phyloP scores from a whole-genome alignment of 2,113 vertebrate genomes.

The Motacilla alba region DNA sequence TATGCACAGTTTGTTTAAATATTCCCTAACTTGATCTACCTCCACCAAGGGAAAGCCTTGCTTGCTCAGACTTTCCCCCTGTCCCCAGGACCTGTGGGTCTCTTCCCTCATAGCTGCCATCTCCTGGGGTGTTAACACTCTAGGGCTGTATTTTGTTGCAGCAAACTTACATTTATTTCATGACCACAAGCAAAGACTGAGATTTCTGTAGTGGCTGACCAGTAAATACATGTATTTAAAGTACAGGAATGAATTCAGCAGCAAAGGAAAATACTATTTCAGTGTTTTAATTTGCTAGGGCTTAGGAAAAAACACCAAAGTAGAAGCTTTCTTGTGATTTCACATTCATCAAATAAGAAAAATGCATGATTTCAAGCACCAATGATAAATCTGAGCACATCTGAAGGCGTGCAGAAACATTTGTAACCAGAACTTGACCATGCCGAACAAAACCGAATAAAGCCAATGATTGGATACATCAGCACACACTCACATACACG shows the following conservation, averaged over 20 bases:
- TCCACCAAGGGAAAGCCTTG: background rate
- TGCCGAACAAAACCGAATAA: conserved; percentile 34
- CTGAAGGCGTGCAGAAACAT: conserved; percentile 9
- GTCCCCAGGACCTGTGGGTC: background rate
- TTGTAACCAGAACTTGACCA: conserved; percentile 37
- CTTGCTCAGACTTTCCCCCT: background rate
- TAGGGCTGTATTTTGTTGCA: background rate
- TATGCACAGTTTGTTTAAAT: background rate
- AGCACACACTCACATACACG: background rate
- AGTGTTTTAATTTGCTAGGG: background rate
- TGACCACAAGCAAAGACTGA: background rate
- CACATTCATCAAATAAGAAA: background rate
- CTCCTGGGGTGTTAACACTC: background rate
- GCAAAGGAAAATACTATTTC: background rate
- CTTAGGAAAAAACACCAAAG: background rate
- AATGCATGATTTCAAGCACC: background rate
- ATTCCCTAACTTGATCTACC: background rate
- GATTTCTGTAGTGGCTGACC: background rate
- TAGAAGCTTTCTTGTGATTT: background rate
- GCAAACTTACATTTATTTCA: background rate
- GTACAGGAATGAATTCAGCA: background rate
- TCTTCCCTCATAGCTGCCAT: background rate
- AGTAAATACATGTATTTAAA: background rate
- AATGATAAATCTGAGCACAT: background rate
- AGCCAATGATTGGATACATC: background rate